Base-by-base conservation (phyloP, 2,797 vertebrate species). In the Cephalopachus bancanus region DNA sequence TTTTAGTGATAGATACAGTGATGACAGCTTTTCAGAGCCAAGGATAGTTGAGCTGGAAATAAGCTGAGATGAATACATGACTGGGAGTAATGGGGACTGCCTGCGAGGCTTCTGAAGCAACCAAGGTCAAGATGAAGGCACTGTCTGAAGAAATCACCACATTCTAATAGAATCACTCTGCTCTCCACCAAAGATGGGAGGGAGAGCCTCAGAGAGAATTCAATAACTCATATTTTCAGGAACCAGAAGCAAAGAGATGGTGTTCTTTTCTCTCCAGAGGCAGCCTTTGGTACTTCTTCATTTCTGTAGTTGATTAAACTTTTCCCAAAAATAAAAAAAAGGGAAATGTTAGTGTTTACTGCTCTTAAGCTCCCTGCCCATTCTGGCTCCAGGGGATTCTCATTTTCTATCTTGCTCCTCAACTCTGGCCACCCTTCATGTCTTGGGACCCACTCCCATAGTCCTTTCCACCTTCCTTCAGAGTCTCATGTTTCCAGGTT, bases 1-100 rank as follows among this genome's bases (percentile, higher is more conserved):
- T 37, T 97, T 60, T 96, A 99, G 98, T 90, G 98, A 98, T 95
- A 98, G 97, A 95, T 98, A 98, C 96, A 98, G 98, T 44, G 98
- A 99, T 83, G 80, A 98, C 92, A 98, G 97, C 95, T 98, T 98
- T 95, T 97, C 98, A 78, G 98, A 98, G 90, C 97, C 98, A 93
- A 98, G 98, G 64, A 94, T 97, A 93, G 92, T 97, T 76, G 97
- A 97, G 83, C 90, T 98, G 97, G 98, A 98, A 92, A 95, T 94
- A 84, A 98, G 81, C 79, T 98, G 97, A 98, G 97, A 67, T 60
- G 24, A 86, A 57, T 92, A 11, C 30, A 7, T 64, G 95, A 96
- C 75, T 91, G 14, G 60, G 81, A 80, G 89, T 86, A 91, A 90
- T 55, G 64, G 89, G 81, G 96, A 81, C 83, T 90, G 84, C 86